Evolutionary conservation across 2,113 vertebrate genomes (phyloP).

Genomic region (Salvelinus namaycush): DNA sequence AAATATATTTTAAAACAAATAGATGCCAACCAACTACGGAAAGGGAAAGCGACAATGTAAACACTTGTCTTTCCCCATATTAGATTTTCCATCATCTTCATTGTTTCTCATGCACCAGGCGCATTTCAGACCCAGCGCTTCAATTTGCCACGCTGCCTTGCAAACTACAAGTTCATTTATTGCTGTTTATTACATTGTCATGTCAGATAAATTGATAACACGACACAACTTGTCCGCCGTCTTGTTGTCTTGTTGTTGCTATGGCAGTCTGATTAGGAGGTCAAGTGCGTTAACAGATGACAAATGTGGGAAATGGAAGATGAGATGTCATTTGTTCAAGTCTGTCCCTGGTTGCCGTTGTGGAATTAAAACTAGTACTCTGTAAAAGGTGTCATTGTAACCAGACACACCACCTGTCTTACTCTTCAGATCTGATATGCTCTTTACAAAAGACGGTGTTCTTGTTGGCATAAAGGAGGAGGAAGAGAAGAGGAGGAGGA

Average conservation of each 20-base stretch:
- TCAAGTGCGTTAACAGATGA: constrained; percentile 64
- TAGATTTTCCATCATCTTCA: constrained; percentile 65
- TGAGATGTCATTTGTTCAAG: constrained; percentile 35
- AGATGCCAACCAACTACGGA: constrained; percentile 23
- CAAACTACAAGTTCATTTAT: constrained; percentile 69
- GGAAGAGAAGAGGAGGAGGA: too few relatives aligned
- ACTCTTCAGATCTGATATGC: not conserved
- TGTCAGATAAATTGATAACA: constrained; percentile 74
- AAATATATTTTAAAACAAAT: too few relatives aligned
- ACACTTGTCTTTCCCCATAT: constrained; percentile 66
- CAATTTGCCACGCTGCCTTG: constrained; percentile 64
- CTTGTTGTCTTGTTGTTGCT: constrained; percentile 50
- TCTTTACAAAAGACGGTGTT: too few relatives aligned
- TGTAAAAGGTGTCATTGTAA: not conserved
- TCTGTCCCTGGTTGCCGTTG: not conserved
- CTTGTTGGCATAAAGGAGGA: too few relatives aligned
- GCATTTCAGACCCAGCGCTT: constrained; percentile 62
- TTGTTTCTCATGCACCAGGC: constrained; percentile 35
- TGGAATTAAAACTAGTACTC: not conserved
- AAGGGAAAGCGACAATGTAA: not conserved
- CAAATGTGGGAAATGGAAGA: constrained; percentile 57
- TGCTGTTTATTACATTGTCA: constrained; percentile 74
- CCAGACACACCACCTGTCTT: not conserved
- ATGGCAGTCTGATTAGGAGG: constrained; percentile 64
- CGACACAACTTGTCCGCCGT: constrained; percentile 69